phyloP scores from a whole-genome alignment of 1,140 invertebrate genomes.

The Hyposmocoma kahamanoa region DNA sequence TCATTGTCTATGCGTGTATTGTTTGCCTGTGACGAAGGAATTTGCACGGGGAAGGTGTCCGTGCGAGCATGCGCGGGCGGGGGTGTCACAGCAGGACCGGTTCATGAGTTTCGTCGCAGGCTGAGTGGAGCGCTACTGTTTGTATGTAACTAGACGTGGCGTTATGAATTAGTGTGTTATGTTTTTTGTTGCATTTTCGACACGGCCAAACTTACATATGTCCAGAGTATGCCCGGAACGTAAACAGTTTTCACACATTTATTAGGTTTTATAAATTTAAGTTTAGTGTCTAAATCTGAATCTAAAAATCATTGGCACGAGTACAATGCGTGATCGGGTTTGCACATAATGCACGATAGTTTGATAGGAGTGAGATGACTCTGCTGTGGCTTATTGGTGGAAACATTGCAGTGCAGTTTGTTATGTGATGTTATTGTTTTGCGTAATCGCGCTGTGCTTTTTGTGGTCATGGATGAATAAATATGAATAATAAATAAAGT shows the following conservation, averaged over 20 bases:
- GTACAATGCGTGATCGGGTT: neutral
- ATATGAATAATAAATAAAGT: too few relatives aligned
- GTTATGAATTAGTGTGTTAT: neutral
- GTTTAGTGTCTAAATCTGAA: neutral
- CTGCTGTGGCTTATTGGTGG: neutral
- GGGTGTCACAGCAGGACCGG: neutral
- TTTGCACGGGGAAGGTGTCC: neutral
- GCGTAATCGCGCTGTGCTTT: neutral
- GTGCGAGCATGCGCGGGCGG: neutral
- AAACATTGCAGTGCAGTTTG: neutral
- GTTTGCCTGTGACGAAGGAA: too few relatives aligned
- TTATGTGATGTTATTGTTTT: neutral
- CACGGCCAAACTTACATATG: neutral
- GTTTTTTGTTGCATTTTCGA: neutral
- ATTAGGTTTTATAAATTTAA: neutral
- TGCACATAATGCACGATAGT: neutral
- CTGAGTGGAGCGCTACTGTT: too few relatives aligned
- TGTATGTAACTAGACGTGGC: neutral
- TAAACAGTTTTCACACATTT: neutral
- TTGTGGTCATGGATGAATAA: neutral
- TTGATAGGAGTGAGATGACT: neutral
- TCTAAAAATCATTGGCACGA: neutral
- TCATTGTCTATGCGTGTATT: too few relatives aligned
- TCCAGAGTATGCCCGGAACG: neutral
- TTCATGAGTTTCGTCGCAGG: too few relatives aligned